phyloP scores from a whole-genome alignment of 2,888 invertebrate species.

The Chymomyza procnemis region DNA sequence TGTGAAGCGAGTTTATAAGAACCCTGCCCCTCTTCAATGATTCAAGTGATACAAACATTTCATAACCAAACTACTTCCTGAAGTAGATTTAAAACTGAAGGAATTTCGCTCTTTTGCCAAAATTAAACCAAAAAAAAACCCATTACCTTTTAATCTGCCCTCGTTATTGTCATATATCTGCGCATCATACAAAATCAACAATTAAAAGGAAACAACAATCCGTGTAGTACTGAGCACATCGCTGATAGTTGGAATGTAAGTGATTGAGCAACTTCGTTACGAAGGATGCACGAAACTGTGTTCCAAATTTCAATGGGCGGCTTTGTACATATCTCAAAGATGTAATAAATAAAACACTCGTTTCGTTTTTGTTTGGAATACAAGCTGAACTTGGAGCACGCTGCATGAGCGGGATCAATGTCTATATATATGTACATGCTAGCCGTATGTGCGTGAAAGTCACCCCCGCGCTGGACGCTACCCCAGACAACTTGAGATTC shows the following conservation, averaged over 20 bases:
- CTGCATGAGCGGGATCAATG: slow-evolving; percentile 21
- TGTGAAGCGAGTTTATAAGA: too few relatives aligned
- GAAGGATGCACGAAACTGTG: slow-evolving; percentile 26
- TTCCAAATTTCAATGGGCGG: slow-evolving; percentile 24
- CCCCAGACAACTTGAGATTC: slow-evolving; percentile 58
- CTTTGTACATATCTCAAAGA: slow-evolving; percentile 15
- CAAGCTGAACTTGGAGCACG: slow-evolving; percentile 28
- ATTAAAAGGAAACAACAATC: background rate
- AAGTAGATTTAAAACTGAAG: too few relatives aligned
- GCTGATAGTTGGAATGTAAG: slow-evolving; percentile 35
- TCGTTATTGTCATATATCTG: too few relatives aligned
- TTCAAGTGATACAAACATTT: too few relatives aligned
- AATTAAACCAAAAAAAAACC: too few relatives aligned
- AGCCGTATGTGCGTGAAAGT: slow-evolving; percentile 4
- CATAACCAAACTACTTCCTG: too few relatives aligned
- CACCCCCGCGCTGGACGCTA: slow-evolving; percentile 45
- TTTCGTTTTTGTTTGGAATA: background rate
- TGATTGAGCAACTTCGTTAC: slow-evolving; percentile 29
- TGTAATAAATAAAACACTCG: slow-evolving; percentile 55
- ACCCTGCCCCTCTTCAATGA: too few relatives aligned
- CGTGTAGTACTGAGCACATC: slow-evolving; percentile 21
- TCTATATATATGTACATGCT: background rate
- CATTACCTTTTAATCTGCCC: too few relatives aligned
- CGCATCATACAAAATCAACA: background rate
- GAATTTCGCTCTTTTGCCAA: too few relatives aligned